These are phyloP conservation scores for Geopemphigus sp. DNA, from an alignment of 1,140 invertebrate genomes.

Conservation along the genomic window DNA sequence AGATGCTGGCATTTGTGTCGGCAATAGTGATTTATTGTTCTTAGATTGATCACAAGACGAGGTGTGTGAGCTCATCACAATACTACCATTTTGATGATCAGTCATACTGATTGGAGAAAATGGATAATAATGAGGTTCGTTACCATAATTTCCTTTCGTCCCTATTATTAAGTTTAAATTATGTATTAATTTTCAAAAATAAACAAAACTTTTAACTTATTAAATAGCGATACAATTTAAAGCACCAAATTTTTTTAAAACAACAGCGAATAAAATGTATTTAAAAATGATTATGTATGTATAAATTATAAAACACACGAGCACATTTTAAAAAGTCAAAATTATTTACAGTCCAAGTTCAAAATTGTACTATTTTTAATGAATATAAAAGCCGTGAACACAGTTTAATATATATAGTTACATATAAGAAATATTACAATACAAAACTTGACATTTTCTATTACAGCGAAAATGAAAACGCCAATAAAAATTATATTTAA, in stretches of 20 bases:
- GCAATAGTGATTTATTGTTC: slow-evolving; percentile 60
- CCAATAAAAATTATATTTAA: not conserved
- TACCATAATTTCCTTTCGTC: slow-evolving; percentile 37
- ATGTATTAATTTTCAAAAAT: not conserved
- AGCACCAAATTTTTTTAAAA: not conserved
- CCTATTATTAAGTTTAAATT: not conserved
- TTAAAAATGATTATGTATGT: too few species aligned
- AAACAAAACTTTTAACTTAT: not conserved
- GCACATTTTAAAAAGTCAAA: too few species aligned
- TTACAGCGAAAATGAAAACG: not conserved
- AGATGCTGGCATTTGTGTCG: slow-evolving; percentile 66
- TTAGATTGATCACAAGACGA: slow-evolving; percentile 44
- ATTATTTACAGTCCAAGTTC: too few species aligned
- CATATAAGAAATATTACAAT: not conserved
- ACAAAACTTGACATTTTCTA: not conserved
- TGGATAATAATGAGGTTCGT: slow-evolving; percentile 42
- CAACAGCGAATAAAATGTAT: too few species aligned
- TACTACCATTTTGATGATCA: slow-evolving; percentile 26
- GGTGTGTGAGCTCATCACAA: slow-evolving; percentile 26
- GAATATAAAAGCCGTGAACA: not conserved
- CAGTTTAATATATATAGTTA: not conserved
- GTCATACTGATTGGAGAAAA: slow-evolving; percentile 23
- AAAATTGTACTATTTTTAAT: too few species aligned
- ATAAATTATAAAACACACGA: too few species aligned
- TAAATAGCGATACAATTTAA: not conserved